Evolutionary conservation across 2,797 vertebrate genomes (phyloP).

Genomic region (Cacajao melanocephalus): DNA sequence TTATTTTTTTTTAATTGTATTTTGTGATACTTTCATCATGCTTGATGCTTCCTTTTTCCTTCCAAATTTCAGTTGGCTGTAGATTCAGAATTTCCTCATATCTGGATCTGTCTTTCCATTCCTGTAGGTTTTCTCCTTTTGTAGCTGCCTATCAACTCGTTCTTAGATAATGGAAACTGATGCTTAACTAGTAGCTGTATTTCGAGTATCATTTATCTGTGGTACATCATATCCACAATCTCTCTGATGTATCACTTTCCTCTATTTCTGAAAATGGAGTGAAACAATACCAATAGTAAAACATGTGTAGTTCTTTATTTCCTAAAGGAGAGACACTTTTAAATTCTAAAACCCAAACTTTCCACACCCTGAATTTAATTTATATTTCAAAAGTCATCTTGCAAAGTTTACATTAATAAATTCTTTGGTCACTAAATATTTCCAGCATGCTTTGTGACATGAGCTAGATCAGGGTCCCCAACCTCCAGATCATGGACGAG

Average conservation of each 20-base stretch:
- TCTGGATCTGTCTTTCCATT: background rate
- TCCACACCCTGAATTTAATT: background rate
- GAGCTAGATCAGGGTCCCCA: background rate
- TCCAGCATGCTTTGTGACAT: background rate
- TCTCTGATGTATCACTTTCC: background rate
- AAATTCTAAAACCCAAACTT: background rate
- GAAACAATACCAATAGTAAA: background rate
- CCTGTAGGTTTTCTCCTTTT: rapidly evolving
- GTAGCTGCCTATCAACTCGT: background rate
- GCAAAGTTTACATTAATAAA: background rate
- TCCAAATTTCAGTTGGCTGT: background rate
- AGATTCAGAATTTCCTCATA: background rate
- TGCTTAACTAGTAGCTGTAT: background rate
- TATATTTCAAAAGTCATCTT: background rate
- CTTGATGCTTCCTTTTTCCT: background rate
- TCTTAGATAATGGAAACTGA: background rate
- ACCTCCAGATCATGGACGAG: background rate
- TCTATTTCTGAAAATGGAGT: background rate
- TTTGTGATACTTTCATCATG: background rate
- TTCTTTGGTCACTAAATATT: background rate
- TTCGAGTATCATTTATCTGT: background rate
- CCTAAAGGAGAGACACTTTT: background rate
- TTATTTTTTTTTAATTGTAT: background rate
- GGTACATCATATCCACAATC: background rate
- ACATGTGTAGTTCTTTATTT: background rate